Evolutionary conservation across 2,797 vertebrate genomes (phyloP).

Genomic region (Cyprinella venusta): DNA sequence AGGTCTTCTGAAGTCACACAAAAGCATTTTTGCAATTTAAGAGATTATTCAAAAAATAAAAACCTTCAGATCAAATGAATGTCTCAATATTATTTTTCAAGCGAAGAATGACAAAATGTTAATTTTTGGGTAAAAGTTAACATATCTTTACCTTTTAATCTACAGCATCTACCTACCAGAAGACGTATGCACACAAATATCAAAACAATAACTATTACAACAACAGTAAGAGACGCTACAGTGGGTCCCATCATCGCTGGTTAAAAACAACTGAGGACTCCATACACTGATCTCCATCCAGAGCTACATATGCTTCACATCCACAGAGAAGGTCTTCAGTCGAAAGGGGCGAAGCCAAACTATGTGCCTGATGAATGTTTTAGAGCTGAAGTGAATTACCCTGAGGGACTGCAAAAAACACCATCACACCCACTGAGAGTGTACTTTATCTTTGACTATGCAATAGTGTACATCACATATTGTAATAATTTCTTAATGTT

Average conservation of each 20-base stretch:
- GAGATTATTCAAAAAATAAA: background rate
- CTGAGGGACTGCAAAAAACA: constrained; percentile 39
- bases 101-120: background rate
- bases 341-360: constrained; percentile 59
- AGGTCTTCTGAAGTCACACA: background rate
- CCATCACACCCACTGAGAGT: constrained; percentile 6
- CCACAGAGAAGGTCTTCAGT: constrained; percentile 60
- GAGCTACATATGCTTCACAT: background rate
- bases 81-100: background rate
- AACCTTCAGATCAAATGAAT: background rate
- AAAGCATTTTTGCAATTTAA: background rate
- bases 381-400: constrained; percentile 20
- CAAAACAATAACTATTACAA: constrained; percentile 77
- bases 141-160: constrained; percentile 32
- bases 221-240: constrained; percentile 70
- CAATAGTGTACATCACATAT: constrained; percentile 26
- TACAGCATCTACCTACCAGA: constrained; percentile 90
- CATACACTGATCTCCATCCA: constrained; percentile 77
- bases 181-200: constrained; percentile 79
- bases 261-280: constrained; percentile 79
- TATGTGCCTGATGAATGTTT: constrained; percentile 59
- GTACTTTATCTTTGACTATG: constrained; percentile 32
- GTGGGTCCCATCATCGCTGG: constrained; percentile 78
- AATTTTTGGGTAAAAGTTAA: background rate
- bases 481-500: constrained; percentile 26